These are phyloP conservation scores for Liodrosophila aerea DNA, from an alignment of 2,888 invertebrate genomes.

Conservation along the genomic window DNA sequence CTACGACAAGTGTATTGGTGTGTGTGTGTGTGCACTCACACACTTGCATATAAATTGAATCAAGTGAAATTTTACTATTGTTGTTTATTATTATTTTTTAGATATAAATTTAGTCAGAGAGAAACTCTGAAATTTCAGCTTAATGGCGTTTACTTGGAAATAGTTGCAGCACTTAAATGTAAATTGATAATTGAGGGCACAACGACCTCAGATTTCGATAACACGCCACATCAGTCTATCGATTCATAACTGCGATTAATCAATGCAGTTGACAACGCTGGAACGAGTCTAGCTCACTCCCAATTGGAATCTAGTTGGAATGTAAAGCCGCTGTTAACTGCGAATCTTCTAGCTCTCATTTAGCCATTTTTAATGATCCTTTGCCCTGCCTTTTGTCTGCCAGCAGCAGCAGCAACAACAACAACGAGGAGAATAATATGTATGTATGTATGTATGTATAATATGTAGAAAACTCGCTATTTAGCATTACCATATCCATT, in stretches of 20 bases:
- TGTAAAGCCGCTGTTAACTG: conserved; percentile 19
- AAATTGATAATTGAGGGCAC: conserved; percentile 14
- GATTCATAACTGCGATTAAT: conserved; percentile 25
- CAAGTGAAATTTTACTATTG: conserved; percentile 53
- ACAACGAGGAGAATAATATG: too few relatives aligned
- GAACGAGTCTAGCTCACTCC: neutral
- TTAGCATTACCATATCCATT: conserved; percentile 68
- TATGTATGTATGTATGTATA: too few relatives aligned
- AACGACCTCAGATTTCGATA: conserved; percentile 43
- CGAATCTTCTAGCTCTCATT: conserved; percentile 24
- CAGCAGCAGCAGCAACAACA: too few relatives aligned
- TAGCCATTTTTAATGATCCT: conserved; percentile 50
- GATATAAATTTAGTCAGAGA: conserved; percentile 23
- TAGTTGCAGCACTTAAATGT: conserved; percentile 8
- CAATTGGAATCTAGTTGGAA: conserved; percentile 24
- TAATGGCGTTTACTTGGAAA: neutral
- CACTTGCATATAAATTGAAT: conserved; percentile 56
- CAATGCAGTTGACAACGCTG: conserved; percentile 24
- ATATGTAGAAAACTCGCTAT: conserved; percentile 55
- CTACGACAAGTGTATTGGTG: too few relatives aligned
- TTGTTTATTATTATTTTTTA: conserved; percentile 44
- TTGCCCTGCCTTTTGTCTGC: conserved; percentile 36
- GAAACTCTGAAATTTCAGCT: conserved; percentile 5
- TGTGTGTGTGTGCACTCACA: neutral
- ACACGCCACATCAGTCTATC: conserved; percentile 6